Percentiles rank a stretch among this genome's conserved stretches.
Evolutionary conservation across 2,797 vertebrate species (phyloP).

Genomic region (Neosilurus hyrtlii): DNA sequence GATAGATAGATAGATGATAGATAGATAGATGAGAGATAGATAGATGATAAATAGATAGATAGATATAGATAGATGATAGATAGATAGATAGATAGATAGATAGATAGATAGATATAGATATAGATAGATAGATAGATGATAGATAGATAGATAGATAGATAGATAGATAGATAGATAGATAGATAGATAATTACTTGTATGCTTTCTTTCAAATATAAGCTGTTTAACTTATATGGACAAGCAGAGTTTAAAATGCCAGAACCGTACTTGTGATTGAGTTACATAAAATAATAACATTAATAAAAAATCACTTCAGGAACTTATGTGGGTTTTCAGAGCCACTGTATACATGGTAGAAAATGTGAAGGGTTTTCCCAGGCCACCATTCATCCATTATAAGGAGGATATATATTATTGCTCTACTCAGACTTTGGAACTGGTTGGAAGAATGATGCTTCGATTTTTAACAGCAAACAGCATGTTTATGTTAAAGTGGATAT

Average conservation of each 20-base stretch:
- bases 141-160: too few species aligned
- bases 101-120: too few species aligned
- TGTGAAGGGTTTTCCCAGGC: background rate
- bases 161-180: too few species aligned
- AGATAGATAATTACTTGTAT: background rate
- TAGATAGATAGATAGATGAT: too few species aligned
- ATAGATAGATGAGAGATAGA: too few species aligned
- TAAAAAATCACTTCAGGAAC: background rate
- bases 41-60: too few species aligned
- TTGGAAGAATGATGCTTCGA: slow-evolving; percentile 62
- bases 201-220: background rate
- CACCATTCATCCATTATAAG: background rate
- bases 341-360: background rate
- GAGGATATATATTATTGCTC: background rate
- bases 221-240: background rate
- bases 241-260: background rate
- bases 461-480: slow-evolving; percentile 27
- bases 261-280: background rate
- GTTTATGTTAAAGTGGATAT: slow-evolving; percentile 53
- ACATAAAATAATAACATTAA: too few species aligned
- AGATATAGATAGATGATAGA: background rate
- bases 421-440: slow-evolving; percentile 51
- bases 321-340: background rate
- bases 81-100: background rate
- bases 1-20: too few species aligned